These are phyloP conservation scores for Cantharis lateralis DNA, from an alignment of 2,888 invertebrate species.

Conservation along the genomic window DNA sequence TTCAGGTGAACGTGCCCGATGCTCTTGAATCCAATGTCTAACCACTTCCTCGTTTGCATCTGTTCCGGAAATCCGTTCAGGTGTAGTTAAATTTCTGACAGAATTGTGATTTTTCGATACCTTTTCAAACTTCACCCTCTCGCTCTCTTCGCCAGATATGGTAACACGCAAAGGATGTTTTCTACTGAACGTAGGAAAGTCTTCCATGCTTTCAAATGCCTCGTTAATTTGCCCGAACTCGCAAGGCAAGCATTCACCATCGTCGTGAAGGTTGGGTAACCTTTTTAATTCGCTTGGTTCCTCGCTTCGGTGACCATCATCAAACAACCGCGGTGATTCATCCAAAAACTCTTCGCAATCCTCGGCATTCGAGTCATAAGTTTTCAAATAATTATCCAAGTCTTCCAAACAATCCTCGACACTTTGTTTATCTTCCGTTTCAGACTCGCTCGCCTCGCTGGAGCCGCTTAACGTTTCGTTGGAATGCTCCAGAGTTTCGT, in stretches of 20 bases:
- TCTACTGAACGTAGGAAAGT: constrained; percentile 24
- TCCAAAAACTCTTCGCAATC: constrained; percentile 3
- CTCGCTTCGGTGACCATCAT: constrained; percentile 4
- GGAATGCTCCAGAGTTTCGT: constrained; percentile 59
- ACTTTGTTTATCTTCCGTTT: constrained; percentile 18
- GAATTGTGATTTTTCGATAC: constrained; percentile 12
- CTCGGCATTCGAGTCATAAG: constrained; percentile 50
- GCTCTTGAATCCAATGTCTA: constrained; percentile 51
- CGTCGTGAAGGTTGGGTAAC: constrained; percentile 8
- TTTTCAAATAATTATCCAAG: constrained; percentile 60
- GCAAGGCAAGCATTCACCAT: constrained; percentile 3
- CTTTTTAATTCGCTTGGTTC: constrained; percentile 3
- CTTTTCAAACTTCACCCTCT: constrained; percentile 20
- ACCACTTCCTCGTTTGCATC: constrained; percentile 48
- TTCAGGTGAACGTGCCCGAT: constrained; percentile 45
- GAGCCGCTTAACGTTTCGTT: constrained; percentile 45
- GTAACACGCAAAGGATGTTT: constrained; percentile 33
- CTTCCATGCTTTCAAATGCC: constrained; percentile 26
- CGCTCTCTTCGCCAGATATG: constrained; percentile 33
- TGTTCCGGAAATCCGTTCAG: constrained; percentile 42
- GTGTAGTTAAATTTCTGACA: constrained; percentile 6
- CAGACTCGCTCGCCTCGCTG: constrained; percentile 5
- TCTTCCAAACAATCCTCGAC: constrained; percentile 60
- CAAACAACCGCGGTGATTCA: constrained; percentile 8
- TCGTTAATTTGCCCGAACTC: constrained; percentile 20